Evolutionary conservation across 2,888 invertebrate genomes (phyloP), one percentile per base, ranked within the genome.

Genomic region (Conchocele bisecta): DNA sequence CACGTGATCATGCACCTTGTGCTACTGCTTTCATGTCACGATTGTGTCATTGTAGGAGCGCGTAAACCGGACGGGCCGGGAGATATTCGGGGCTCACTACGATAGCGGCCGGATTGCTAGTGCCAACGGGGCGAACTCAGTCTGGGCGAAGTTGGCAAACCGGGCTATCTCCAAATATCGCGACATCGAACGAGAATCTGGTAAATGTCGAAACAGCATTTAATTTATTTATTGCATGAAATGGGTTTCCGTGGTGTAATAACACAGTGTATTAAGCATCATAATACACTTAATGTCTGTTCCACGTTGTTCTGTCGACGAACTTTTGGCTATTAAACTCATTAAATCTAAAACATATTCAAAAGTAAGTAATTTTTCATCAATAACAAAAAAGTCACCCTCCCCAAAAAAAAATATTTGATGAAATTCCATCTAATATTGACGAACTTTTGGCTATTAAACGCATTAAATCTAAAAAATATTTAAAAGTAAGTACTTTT

Each of bases 21-120:
- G n/a, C n/a, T n/a, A n/a, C n/a, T n/a, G n/a, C n/a, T n/a, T n/a
- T n/a, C n/a, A n/a, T n/a, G n/a, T n/a, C n/a, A n/a, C n/a, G n/a
- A n/a, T n/a, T n/a, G n/a, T n/a, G n/a, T n/a, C n/a, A n/a, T n/a
- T n/a, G n/a, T n/a, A n/a, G n/a, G n/a, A n/a, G n/a, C 51, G 29
- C 22, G 17, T 31, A n/a, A 17, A 29, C 5, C 22, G 20, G 17
- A 28, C 42, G 6, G 22, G 37, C 3, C 48, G 76, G 5, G 80
- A 75, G 28, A 74, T 82, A 17, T 82, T 58, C 53, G 83, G 81
- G 7, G 79, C 83, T 11, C 81, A 84, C 61, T 86, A 85, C 37
- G 86, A 86, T 59, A 83, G 86, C 41, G 86, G 82, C 3, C 70
- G 86, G 17, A 82, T 86, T 24, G 83, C 82, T 2, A 50, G 83